Percentiles rank a stretch among this genome's conserved stretches.
phyloP scores from a whole-genome alignment of 1,140 invertebrate species.

The Eupristina koningsbergeri region DNA sequence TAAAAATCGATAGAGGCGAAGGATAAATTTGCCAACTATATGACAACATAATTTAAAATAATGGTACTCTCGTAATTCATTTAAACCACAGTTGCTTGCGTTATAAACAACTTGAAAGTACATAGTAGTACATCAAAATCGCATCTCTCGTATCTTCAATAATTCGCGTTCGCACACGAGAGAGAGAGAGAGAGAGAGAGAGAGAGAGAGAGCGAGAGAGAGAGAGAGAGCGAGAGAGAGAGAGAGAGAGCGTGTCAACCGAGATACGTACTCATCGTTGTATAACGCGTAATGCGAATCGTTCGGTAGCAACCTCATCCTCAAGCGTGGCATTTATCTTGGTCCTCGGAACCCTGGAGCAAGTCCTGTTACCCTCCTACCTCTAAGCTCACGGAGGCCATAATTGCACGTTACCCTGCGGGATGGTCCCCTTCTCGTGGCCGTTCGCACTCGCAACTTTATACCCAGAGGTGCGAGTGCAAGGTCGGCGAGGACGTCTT shows the following conservation, averaged over 20 bases:
- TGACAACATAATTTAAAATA: neutral
- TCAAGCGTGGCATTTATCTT: neutral
- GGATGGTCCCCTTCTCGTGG: no score
- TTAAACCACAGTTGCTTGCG: conserved; percentile 2
- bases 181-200: neutral
- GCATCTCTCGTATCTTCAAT: neutral
- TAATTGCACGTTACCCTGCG: neutral
- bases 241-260: neutral
- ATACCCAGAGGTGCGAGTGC: no score
- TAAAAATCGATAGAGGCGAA: neutral
- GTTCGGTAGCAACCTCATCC: neutral
- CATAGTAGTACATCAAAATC: neutral
- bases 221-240: neutral
- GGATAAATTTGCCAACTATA: neutral
- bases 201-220: neutral
- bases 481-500: no score
- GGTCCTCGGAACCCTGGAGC: neutral
- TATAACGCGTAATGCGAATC: no score
- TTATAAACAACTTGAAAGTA: neutral
- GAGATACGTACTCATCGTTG: no score
- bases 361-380: no score
- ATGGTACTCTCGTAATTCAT: neutral
- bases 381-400: neutral
- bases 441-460: no score
- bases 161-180: neutral